A percentile compares a stretch with the other conserved stretches of the same genome.
These are phyloP conservation scores for Pampus argenteus DNA, from an alignment of 2,797 vertebrate species.

Conservation along the genomic window DNA sequence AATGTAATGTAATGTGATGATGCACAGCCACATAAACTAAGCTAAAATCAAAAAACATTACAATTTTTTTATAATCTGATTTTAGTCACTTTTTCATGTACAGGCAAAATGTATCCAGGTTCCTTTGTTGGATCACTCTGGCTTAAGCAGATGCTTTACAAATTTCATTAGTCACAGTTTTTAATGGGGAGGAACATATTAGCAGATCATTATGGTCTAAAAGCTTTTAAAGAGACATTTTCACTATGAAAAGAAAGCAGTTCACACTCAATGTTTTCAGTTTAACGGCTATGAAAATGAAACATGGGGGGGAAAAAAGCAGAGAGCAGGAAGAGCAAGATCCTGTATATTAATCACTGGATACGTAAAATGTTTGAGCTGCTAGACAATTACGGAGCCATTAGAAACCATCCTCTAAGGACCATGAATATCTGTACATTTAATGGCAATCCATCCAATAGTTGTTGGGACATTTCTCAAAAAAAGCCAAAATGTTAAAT, in stretches of 20 bases:
- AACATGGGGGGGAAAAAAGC: not conserved
- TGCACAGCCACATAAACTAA: constrained; percentile 1
- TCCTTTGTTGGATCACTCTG: constrained; percentile 25
- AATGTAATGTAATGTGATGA: constrained; percentile 21
- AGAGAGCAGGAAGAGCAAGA: not conserved
- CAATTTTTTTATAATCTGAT: too few species aligned
- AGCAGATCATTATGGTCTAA: constrained; percentile 34
- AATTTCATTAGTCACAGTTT: constrained; percentile 45
- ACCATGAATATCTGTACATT: not conserved
- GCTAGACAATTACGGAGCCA: not conserved
- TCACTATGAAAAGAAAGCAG: constrained; percentile 8
- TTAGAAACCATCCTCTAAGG: not conserved
- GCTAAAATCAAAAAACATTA: constrained; percentile 10
- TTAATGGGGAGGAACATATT: constrained; percentile 43
- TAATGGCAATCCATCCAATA: not conserved
- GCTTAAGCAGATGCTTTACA: constrained; percentile 30
- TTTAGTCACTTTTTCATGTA: not conserved
- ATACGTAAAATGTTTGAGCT: not conserved
- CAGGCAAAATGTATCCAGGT: not conserved
- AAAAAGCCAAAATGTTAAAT: not conserved
- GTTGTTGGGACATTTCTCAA: not conserved
- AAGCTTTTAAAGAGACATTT: constrained; percentile 17
- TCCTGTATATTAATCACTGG: not conserved
- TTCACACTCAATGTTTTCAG: not conserved
- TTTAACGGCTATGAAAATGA: not conserved